Evolutionary conservation across 2,888 invertebrate genomes (phyloP), one percentile per base, ranked within the genome.

Genomic region (Pseudanteris insignis): DNA sequence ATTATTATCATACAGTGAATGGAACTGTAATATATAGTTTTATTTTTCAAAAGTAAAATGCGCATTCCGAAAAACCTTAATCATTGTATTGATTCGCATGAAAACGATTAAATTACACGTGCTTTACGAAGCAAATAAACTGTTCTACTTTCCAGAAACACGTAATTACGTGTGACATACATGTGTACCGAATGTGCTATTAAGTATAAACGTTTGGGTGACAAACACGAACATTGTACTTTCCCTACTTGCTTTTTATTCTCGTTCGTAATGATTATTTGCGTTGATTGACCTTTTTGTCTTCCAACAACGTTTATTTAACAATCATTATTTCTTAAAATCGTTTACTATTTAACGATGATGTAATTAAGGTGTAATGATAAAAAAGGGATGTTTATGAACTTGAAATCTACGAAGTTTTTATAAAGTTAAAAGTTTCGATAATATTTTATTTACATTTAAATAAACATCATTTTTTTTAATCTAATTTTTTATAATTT

Each of bases 121-220:
- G 50, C 57, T 65, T 59, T 54, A 59, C 59, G 43, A 47, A 63
- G 63, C 65, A 64, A 34, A 67, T 63, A 67, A 63, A 70, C 57
- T 67, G 71, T 70, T 69, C 70, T 66, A 70, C 71, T 71, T 71
- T 71, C 68, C 64, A 68, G 32, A 33, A 54, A 67, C 66, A 64
- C 64, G 59, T 66, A 67, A 69, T 70, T 70, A 69, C 65, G 66
- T 64, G 66, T 67, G 71, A 69, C 71, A 71, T 48, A 71, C 65
- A 71, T 70, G 69, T 51, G 66, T 67, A 55, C 64, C 65, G 59
- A 63, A 64, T 65, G 65, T 59, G 53, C 64, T 64, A 64, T 57
- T 58, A 41, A 57, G 50, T 61, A 34, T 51, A 57, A 57, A 37
- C 43, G 25, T 36, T 32, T 30, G 21, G 29, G 25, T 34, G 53